Evolutionary conservation across 2,888 invertebrate species (phyloP).

Genomic region (Nomada flava): DNA sequence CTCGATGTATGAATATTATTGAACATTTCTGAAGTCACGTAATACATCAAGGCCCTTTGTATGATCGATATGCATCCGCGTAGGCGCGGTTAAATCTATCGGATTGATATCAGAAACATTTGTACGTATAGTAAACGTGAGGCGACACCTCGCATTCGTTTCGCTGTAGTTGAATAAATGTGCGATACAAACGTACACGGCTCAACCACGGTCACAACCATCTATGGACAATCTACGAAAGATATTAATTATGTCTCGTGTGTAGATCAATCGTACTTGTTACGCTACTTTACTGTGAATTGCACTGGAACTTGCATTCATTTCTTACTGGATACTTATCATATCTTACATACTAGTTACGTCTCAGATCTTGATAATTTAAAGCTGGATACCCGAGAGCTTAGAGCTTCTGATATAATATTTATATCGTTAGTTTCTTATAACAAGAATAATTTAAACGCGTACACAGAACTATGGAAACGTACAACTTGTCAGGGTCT

Average conservation of each 20-base stretch:
- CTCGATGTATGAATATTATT: slow-evolving; percentile 40
- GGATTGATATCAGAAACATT: slow-evolving; percentile 47
- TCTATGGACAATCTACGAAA: slow-evolving; percentile 33
- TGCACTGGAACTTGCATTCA: neutral
- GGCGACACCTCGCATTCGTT: slow-evolving; percentile 22
- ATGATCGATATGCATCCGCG: slow-evolving; percentile 59
- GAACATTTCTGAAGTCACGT: slow-evolving; percentile 26
- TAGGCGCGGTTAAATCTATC: slow-evolving; percentile 15
- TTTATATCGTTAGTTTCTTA: neutral
- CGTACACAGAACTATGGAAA: neutral
- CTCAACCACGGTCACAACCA: slow-evolving; percentile 57
- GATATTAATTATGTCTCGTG: slow-evolving; percentile 49
- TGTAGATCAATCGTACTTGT: slow-evolving; percentile 36
- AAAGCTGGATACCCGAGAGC: neutral
- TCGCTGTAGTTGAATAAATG: neutral
- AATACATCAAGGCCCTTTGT: slow-evolving; percentile 64
- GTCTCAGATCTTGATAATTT: neutral
- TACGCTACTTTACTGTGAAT: slow-evolving; percentile 27
- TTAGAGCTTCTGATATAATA: neutral
- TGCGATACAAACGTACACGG: slow-evolving; percentile 47
- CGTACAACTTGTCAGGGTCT: neutral
- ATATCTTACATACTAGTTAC: neutral
- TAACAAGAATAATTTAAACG: neutral
- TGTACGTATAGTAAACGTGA: slow-evolving; percentile 20
- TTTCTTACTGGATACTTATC: slow-evolving; percentile 18